Evolutionary conservation across 2,888 invertebrate species (phyloP), one percentile per base, ranked within the genome.

Genomic region (Lathronympha strigana): DNA sequence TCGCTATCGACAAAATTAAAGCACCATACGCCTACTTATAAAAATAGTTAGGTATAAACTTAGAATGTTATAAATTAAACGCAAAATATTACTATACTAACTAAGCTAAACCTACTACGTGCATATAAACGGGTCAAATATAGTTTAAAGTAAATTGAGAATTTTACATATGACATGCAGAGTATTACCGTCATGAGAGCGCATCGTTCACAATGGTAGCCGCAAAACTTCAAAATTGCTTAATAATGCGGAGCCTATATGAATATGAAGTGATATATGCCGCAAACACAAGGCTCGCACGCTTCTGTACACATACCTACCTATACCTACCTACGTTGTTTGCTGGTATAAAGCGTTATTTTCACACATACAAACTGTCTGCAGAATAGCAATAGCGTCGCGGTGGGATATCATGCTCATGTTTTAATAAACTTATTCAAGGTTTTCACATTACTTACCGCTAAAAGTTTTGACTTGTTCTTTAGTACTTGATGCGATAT

Each of bases 271-370:
- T 40, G 17, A 17, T 40, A 6, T 40, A 17, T 40, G 40, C 3
- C 40, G 2, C 9, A 5, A 40, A 15, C 50, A 63, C 50, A 45
- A 17, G 21, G 15, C 40, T 33, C 25, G 17, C 19, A 54, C 38
- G 45, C 45, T 40, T 15, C 33, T 50, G 49, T 47, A 33, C n/a
- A n/a, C n/a, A n/a, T n/a, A n/a, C n/a, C n/a, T n/a, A n/a, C n/a
- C n/a, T n/a, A n/a, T n/a, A n/a, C n/a, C n/a, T 40, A 21, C 38
- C 38, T 53, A 15, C 28, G 38, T 54, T 63, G 43, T 50, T 53
- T 53, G 45, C 53, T n/a, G 28, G 23, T 60, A 53, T 53, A 53
- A 53, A 47, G 49, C 50, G 11, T 53, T 51, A 45, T 66, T 53
- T 66, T 38, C 45, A 60, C 38, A 36, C 36, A 19, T 15, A 36